Conservation (phyloP, 1,140 invertebrate species). For the Habropoda laboriosa region DNA sequence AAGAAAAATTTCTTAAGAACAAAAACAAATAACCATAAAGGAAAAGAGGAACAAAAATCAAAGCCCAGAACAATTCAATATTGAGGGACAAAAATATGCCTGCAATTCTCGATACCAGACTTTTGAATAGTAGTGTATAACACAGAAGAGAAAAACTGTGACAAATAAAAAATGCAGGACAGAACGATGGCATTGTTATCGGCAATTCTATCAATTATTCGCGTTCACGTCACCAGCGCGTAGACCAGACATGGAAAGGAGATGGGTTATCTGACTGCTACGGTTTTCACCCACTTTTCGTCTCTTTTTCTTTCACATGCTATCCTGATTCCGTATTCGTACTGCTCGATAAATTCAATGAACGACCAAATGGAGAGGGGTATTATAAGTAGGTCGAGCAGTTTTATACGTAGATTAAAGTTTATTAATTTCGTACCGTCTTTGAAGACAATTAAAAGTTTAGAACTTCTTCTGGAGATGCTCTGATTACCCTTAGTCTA, state of each 20-base stretch:
- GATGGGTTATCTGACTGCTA: background rate
- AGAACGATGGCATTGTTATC: background rate
- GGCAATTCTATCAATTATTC: background rate
- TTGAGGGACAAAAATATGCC: too few relatives aligned
- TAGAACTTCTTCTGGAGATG: too few relatives aligned
- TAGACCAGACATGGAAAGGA: background rate
- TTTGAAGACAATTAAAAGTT: constrained; percentile 43
- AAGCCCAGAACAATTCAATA: too few relatives aligned
- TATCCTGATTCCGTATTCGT: background rate
- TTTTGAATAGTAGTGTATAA: background rate
- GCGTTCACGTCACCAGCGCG: too few relatives aligned
- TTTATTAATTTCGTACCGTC: constrained; percentile 29
- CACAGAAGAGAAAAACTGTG: background rate
- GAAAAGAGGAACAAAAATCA: too few relatives aligned
- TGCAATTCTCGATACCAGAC: too few relatives aligned
- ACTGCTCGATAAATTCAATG: constrained; percentile 3
- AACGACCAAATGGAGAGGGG: background rate
- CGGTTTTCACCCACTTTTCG: too few relatives aligned
- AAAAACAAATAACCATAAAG: background rate
- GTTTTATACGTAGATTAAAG: background rate
- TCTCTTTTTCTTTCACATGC: background rate
- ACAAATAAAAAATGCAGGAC: background rate
- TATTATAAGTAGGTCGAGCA: constrained; percentile 25
- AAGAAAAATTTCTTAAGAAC: background rate
- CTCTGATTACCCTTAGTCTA: background rate